Conservation (phyloP, 2,888 invertebrate species). For the Patella caerulea region DNA sequence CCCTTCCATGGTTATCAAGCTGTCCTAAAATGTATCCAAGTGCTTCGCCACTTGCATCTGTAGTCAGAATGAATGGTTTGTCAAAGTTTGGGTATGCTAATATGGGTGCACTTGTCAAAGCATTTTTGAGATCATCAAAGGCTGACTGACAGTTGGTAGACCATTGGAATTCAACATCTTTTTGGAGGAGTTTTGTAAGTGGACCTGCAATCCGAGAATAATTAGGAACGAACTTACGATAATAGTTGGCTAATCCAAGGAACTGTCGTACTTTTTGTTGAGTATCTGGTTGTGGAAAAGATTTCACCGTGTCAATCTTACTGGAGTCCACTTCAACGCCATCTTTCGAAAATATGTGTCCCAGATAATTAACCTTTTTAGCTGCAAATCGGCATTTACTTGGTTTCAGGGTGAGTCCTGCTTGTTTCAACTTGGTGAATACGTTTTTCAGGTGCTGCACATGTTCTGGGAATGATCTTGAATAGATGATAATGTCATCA, state of each 20-base stretch:
- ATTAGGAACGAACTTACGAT: constrained; percentile 33
- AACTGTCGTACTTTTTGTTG: constrained; percentile 30
- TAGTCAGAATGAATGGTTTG: constrained; percentile 29
- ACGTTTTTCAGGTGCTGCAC: constrained; percentile 33
- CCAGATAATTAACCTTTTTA: constrained; percentile 35
- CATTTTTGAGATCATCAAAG: constrained; percentile 30
- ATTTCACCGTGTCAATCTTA: constrained; percentile 8
- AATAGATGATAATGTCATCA: constrained; percentile 44
- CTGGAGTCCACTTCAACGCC: constrained; percentile 33
- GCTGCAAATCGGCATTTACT: constrained; percentile 40
- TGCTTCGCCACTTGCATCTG: constrained; percentile 25
- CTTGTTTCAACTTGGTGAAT: constrained; percentile 31
- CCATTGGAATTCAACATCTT: constrained; percentile 38
- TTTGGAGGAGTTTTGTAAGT: constrained; percentile 31
- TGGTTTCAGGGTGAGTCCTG: constrained; percentile 36
- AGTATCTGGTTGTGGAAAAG: constrained; percentile 29
- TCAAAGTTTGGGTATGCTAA: constrained; percentile 30
- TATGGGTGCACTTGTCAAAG: background rate
- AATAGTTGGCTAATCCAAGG: constrained; percentile 36
- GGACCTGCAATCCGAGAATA: constrained; percentile 39
- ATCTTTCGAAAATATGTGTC: constrained; percentile 32
- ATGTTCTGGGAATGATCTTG: constrained; percentile 33
- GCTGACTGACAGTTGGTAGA: constrained; percentile 28
- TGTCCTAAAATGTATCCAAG: constrained; percentile 31
- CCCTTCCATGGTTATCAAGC: constrained; percentile 11